Conservation (phyloP, 2,888 invertebrate species). For the Apeira syringaria region DNA sequence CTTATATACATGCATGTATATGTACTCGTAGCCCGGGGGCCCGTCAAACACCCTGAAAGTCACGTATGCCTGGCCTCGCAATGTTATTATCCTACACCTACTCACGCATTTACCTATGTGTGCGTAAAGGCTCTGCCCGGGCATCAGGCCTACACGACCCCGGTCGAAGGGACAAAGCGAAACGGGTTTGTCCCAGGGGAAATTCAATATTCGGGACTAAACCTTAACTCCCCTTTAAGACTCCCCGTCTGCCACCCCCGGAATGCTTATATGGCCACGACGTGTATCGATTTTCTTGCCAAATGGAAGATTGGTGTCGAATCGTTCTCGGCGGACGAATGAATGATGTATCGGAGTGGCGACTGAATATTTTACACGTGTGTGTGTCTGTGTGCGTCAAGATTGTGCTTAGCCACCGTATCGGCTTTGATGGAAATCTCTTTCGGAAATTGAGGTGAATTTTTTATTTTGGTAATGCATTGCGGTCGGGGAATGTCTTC, state of each 20-base stretch:
- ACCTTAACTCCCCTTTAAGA: slow-evolving; percentile 83
- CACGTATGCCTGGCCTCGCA: slow-evolving; percentile 78
- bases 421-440: slow-evolving; percentile 69
- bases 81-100: slow-evolving; percentile 81
- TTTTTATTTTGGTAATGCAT: slow-evolving; percentile 79
- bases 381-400: slow-evolving; percentile 49
- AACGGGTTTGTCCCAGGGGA: slow-evolving; percentile 85
- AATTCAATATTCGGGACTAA: slow-evolving; percentile 85
- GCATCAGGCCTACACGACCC: slow-evolving; percentile 81
- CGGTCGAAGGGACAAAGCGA: slow-evolving; percentile 82
- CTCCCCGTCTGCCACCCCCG: slow-evolving; percentile 80
- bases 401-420: slow-evolving; percentile 72
- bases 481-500: slow-evolving; percentile 16
- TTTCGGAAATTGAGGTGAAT: slow-evolving; percentile 69
- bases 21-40: slow-evolving; percentile 58
- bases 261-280: slow-evolving; percentile 84
- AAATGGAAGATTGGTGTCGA: slow-evolving; percentile 84
- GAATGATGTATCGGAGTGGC: slow-evolving; percentile 81
- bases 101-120: slow-evolving; percentile 58
- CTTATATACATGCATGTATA: slow-evolving; percentile 45
- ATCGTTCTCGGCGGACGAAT: slow-evolving; percentile 79
- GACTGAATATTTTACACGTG: slow-evolving; percentile 74
- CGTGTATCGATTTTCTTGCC: slow-evolving; percentile 83
- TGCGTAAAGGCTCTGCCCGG: slow-evolving; percentile 65
- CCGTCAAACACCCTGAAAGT: slow-evolving; percentile 77